These are phyloP conservation scores for Zaprionus kolodkinae DNA, from an alignment of 1,140 invertebrate species.

Conservation along the genomic window DNA sequence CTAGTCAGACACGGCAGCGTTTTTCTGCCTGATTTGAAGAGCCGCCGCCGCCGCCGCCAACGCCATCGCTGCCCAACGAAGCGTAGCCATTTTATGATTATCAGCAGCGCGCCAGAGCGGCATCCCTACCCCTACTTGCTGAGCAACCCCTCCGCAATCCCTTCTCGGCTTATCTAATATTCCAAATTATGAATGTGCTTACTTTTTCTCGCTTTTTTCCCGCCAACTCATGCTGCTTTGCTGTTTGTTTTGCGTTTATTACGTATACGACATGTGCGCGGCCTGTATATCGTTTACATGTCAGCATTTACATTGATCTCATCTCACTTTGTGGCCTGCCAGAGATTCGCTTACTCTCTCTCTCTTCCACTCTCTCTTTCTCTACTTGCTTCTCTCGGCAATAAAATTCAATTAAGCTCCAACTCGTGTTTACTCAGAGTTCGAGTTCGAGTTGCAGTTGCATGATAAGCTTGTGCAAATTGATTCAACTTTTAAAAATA, in stretches of 20 bases:
- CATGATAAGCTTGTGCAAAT: constrained; percentile 11
- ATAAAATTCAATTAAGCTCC: constrained; percentile 35
- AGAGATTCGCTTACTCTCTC: neutral
- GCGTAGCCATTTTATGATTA: constrained; percentile 75
- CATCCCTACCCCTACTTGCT: constrained; percentile 35
- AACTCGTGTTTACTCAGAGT: neutral
- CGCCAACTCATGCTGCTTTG: constrained; percentile 32
- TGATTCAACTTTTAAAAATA: constrained; percentile 3
- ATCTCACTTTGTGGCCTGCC: constrained; percentile 4
- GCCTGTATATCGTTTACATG: constrained; percentile 5
- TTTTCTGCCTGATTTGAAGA: constrained; percentile 81
- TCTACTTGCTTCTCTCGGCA: neutral
- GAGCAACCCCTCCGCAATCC: neutral
- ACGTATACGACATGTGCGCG: constrained; percentile 39
- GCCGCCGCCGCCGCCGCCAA: constrained; percentile 44
- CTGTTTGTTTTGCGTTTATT: constrained; percentile 14
- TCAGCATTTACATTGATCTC: constrained; percentile 29
- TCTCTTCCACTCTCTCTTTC: neutral
- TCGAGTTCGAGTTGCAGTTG: neutral
- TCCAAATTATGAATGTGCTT: constrained; percentile 64
- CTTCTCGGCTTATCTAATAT: constrained; percentile 52
- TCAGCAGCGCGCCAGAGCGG: constrained; percentile 47
- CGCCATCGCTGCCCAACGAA: constrained; percentile 59
- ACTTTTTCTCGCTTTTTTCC: constrained; percentile 17
- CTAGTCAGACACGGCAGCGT: constrained; percentile 78